Evolutionary conservation across 35 echinoderm and acorn worm species (phyloP).

Genomic region (Chiridota heheva): DNA sequence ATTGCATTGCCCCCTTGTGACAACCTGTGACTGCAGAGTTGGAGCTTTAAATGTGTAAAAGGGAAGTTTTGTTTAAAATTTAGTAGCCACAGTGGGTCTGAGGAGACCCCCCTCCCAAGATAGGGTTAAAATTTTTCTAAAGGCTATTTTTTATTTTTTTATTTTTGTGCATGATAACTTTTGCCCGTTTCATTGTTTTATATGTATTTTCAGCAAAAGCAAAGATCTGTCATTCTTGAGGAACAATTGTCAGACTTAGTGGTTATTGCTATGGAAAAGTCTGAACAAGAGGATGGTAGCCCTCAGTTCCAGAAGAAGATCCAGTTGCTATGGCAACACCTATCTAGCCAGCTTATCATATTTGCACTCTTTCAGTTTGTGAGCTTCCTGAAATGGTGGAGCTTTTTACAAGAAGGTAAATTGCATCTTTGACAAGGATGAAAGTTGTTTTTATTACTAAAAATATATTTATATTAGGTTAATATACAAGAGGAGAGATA

Average conservation of each 20-base stretch:
- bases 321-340: constrained; percentile 84
- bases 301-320: constrained; percentile 28
- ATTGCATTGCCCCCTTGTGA: too few relatives aligned
- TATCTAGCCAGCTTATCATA: constrained; percentile 97
- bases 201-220: constrained; percentile 78
- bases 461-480: too few relatives aligned
- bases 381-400: constrained; percentile 87
- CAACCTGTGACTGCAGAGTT: too few relatives aligned
- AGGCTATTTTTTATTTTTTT: too few relatives aligned
- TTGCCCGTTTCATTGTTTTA: too few relatives aligned
- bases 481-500: too few relatives aligned
- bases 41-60: too few relatives aligned
- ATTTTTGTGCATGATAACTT: too few relatives aligned
- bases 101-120: not conserved
- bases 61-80: too few relatives aligned
- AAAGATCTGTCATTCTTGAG: constrained; percentile 78
- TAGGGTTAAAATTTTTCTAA: not conserved
- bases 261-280: constrained; percentile 87
- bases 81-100: too few relatives aligned
- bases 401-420: constrained; percentile 82
- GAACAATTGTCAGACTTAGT: constrained; percentile 82
- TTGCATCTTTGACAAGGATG: not conserved
- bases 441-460: not conserved
- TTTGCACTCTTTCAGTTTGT: constrained; percentile 97
- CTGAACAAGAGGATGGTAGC: constrained; percentile 51